phyloP scores from a whole-genome alignment of 2,797 vertebrate genomes.

The Catamblyrhynchus diadema region DNA sequence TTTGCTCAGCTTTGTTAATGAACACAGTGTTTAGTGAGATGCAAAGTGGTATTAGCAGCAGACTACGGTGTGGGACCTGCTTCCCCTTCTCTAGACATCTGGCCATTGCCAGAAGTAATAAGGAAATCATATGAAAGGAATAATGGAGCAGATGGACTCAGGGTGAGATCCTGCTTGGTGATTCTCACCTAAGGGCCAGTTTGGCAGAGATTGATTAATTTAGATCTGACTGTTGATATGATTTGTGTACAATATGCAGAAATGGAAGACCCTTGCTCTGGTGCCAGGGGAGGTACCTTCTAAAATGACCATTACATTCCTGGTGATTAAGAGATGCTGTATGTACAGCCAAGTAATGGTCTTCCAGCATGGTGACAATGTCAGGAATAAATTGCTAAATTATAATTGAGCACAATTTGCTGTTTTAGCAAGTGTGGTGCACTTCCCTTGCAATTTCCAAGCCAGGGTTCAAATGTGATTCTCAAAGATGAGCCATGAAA shows the following conservation, averaged over 20 bases:
- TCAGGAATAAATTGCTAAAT: slow-evolving; percentile 29
- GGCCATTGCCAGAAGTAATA: slow-evolving; percentile 44
- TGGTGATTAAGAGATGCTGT: slow-evolving; percentile 42
- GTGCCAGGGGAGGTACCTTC: slow-evolving; percentile 18
- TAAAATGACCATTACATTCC: slow-evolving; percentile 40
- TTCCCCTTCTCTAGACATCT: slow-evolving; percentile 46
- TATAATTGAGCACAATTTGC: slow-evolving; percentile 44
- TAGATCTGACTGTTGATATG: slow-evolving; percentile 26
- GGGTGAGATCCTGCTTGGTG: slow-evolving; percentile 32
- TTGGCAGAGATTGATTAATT: slow-evolving; percentile 49
- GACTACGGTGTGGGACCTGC: background rate
- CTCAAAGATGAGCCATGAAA: slow-evolving; percentile 44
- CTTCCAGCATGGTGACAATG: background rate
- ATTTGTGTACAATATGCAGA: slow-evolving; percentile 24
- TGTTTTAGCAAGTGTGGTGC: slow-evolving; percentile 29
- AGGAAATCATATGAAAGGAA: slow-evolving; percentile 46
- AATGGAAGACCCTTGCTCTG: background rate
- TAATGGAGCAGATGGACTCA: slow-evolving; percentile 58
- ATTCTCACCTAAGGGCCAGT: slow-evolving; percentile 45
- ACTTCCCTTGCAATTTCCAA: slow-evolving; percentile 3
- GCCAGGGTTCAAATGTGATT: slow-evolving; percentile 7
- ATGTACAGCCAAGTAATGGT: slow-evolving; percentile 17
- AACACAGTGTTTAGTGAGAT: background rate
- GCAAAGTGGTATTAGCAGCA: background rate
- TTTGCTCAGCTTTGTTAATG: background rate